Percentiles rank a stretch among this genome's conserved stretches.
Conservation (phyloP, 2,113 vertebrate genomes). For the Saccopteryx bilineata region DNA sequence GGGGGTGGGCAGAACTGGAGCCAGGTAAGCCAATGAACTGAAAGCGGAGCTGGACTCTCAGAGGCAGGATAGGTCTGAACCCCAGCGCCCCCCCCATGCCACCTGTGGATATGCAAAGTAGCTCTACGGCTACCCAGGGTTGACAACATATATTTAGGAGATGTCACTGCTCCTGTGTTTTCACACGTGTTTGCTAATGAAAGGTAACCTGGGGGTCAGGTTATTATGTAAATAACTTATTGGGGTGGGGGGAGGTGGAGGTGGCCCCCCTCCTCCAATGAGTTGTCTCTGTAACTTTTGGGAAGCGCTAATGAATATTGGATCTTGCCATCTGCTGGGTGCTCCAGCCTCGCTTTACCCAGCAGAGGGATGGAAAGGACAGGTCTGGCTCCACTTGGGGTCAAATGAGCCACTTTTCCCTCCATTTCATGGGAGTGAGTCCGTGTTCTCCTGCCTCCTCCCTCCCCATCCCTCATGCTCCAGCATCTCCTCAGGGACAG, state of each 20-base stretch:
- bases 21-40: not conserved
- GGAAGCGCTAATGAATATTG: slow-evolving; percentile 85
- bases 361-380: not conserved
- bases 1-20: not conserved
- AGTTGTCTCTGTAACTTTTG: slow-evolving; percentile 82
- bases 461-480: accelerated
- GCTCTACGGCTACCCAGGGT: slow-evolving; percentile 73
- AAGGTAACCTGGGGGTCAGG: slow-evolving; percentile 90
- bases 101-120: slow-evolving; percentile 68
- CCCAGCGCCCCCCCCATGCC: too few species aligned
- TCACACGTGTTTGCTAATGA: slow-evolving; percentile 91
- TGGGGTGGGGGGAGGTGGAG: slow-evolving; percentile 88
- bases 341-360: not conserved
- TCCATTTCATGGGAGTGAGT: not conserved
- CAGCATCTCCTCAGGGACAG: slow-evolving; percentile 63
- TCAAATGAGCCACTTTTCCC: not conserved
- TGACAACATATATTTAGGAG: slow-evolving; percentile 89
- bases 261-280: slow-evolving; percentile 82
- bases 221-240: slow-evolving; percentile 93
- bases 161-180: slow-evolving; percentile 88
- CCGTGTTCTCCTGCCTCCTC: not conserved
- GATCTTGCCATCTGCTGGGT: slow-evolving; percentile 80
- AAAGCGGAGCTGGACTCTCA: not conserved
- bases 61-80: not conserved
- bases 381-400: not conserved